phyloP scores from a whole-genome alignment of 2,113 vertebrate species.

The Ivindomyrus marchei region DNA sequence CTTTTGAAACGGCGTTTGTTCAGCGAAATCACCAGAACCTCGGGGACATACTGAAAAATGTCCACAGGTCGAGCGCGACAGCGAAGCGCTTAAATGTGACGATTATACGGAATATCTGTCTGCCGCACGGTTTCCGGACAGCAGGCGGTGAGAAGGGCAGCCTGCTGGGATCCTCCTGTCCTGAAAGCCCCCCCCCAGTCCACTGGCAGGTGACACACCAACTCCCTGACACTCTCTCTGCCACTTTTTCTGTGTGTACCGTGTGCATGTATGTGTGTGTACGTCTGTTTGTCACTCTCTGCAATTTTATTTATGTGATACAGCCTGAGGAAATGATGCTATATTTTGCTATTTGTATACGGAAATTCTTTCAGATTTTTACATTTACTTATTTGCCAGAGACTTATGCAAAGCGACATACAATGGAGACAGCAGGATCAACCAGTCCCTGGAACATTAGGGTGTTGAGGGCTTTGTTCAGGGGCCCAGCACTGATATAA shows the following conservation, averaged over 20 bases:
- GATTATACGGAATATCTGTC: neutral
- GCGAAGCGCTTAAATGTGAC: neutral
- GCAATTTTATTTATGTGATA: neutral
- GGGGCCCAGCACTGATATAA: neutral
- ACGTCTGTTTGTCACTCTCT: slow-evolving; percentile 1
- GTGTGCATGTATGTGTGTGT: slow-evolving; percentile 8
- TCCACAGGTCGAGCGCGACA: neutral
- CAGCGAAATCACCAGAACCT: slow-evolving; percentile 12
- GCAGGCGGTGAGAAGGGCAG: neutral
- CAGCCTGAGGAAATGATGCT: neutral
- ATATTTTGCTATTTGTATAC: neutral
- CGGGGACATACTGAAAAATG: neutral
- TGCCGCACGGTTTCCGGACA: neutral
- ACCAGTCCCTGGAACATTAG: neutral
- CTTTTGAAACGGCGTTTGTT: slow-evolving; percentile 26
- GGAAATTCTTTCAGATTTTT: neutral
- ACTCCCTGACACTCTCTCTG: neutral
- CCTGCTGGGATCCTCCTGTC: neutral
- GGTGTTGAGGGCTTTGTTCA: neutral
- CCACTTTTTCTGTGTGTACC: neutral
- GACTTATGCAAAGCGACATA: neutral
- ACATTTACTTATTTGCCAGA: neutral
- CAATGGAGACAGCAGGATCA: neutral
- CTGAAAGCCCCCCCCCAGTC: neutral
- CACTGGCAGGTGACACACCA: neutral